phyloP scores from a whole-genome alignment of 2,113 vertebrate genomes.

The Otolemur garnettii region DNA sequence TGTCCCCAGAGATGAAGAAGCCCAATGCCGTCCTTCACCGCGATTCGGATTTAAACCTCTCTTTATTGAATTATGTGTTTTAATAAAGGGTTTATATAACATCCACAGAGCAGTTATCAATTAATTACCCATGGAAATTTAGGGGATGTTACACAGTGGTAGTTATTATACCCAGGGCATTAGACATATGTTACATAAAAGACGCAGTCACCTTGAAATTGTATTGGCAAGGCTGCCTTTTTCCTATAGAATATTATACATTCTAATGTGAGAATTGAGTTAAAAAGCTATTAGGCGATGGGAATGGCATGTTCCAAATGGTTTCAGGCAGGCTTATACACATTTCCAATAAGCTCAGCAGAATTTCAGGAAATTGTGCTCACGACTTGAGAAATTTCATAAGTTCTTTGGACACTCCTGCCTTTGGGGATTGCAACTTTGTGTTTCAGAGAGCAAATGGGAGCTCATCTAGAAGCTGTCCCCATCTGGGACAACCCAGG shows the following conservation, averaged over 20 bases:
- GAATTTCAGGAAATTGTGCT: conserved; percentile 40
- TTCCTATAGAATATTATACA: conserved; percentile 76
- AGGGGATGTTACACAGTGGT: conserved; percentile 82
- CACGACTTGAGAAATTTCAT: neutral
- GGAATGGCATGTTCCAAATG: conserved; percentile 59
- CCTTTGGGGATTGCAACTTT: neutral
- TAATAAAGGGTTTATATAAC: conserved; percentile 88
- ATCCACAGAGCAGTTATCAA: conserved; percentile 86
- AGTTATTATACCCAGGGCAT: conserved; percentile 86
- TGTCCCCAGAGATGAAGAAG: conserved; percentile 44
- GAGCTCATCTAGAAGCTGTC: neutral
- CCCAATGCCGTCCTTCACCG: conserved; percentile 79
- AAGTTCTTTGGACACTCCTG: neutral
- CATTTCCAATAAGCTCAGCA: conserved; percentile 40
- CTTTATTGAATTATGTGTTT: conserved; percentile 87
- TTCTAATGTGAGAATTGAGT: conserved; percentile 65
- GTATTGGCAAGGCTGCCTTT: conserved; percentile 78
- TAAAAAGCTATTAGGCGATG: conserved; percentile 66
- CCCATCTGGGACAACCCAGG: neutral
- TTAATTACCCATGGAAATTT: conserved; percentile 91
- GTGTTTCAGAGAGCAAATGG: neutral
- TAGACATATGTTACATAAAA: conserved; percentile 89
- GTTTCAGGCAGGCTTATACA: conserved; percentile 29
- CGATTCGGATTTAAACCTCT: conserved; percentile 76
- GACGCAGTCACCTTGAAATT: conserved; percentile 90